These are phyloP conservation scores for Drosophila niveifrons DNA, from an alignment of 2,888 invertebrate genomes.

Conservation along the genomic window DNA sequence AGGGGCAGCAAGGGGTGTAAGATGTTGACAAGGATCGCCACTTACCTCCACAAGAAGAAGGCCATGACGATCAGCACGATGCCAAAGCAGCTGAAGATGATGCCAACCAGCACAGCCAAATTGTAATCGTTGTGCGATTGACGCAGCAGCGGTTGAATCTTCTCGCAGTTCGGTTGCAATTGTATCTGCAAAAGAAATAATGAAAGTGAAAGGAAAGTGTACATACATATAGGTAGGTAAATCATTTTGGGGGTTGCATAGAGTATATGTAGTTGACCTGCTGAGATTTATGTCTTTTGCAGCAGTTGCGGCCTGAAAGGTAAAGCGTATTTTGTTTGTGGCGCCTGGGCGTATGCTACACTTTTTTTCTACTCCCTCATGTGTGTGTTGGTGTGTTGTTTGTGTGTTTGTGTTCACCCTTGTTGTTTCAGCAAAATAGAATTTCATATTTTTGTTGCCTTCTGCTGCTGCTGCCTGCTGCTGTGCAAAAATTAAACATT, in stretches of 20 bases:
- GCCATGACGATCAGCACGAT: conserved; percentile 89
- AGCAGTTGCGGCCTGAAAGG: conserved; percentile 15
- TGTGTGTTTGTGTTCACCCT: conserved; percentile 7
- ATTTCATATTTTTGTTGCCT: conserved; percentile 12
- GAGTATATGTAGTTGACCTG: not conserved
- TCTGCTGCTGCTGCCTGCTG: conserved; percentile 6
- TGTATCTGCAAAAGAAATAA: conserved; percentile 85
- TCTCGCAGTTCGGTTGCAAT: conserved; percentile 89
- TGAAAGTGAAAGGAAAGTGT: not conserved
- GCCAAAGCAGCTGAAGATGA: conserved; percentile 90
- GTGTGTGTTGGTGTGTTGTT: too few species aligned
- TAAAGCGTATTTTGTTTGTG: conserved; percentile 8
- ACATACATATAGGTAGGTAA: not conserved
- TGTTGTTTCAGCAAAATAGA: conserved; percentile 6
- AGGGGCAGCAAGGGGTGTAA: not conserved
- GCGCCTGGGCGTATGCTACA: conserved; percentile 24
- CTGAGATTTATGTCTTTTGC: conserved; percentile 39
- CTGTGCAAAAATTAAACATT: conserved; percentile 26
- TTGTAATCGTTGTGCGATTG: conserved; percentile 88
- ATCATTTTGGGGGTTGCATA: not conserved
- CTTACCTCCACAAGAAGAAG: conserved; percentile 91
- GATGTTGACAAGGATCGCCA: conserved; percentile 70
- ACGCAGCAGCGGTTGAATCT: conserved; percentile 87
- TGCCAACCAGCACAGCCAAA: conserved; percentile 90
- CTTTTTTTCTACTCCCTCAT: not conserved